Conservation (phyloP, 2,888 invertebrate genomes). For the Drosophila histrio region DNA sequence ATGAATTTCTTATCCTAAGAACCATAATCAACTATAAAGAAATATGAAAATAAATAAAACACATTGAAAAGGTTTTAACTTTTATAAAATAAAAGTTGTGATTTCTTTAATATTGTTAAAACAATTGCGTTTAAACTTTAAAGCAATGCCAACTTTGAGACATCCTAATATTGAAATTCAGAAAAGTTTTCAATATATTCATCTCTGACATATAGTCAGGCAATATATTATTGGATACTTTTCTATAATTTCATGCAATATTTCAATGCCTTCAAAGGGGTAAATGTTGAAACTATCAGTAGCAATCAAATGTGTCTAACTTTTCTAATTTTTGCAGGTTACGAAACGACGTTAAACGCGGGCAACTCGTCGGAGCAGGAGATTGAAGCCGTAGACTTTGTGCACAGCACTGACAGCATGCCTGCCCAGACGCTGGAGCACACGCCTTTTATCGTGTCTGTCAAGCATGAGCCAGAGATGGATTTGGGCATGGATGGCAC, state of each 20-base stretch:
- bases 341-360: slow-evolving; percentile 60
- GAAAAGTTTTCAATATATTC: too few species aligned
- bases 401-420: slow-evolving; percentile 4
- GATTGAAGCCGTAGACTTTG: slow-evolving; percentile 44
- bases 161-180: too few species aligned
- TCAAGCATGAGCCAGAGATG: slow-evolving; percentile 65
- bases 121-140: too few species aligned
- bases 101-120: too few species aligned
- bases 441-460: slow-evolving; percentile 59
- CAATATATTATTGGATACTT: not conserved
- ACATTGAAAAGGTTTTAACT: too few species aligned
- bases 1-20: too few species aligned
- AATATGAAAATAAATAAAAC: too few species aligned
- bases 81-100: too few species aligned
- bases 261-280: not conserved
- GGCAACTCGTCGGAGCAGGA: slow-evolving; percentile 55
- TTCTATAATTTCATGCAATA: not conserved
- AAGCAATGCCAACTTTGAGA: too few species aligned
- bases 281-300: not conserved
- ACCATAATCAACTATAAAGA: too few species aligned
- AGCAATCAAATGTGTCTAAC: not conserved
- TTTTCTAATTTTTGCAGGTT: slow-evolving; percentile 51
- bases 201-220: too few species aligned
- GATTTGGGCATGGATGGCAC: slow-evolving; percentile 62
- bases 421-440: slow-evolving; percentile 44